Percentiles rank a stretch among this genome's conserved stretches.
phyloP scores from a whole-genome alignment of 1,140 invertebrate genomes.

The Bombus waltoni region DNA sequence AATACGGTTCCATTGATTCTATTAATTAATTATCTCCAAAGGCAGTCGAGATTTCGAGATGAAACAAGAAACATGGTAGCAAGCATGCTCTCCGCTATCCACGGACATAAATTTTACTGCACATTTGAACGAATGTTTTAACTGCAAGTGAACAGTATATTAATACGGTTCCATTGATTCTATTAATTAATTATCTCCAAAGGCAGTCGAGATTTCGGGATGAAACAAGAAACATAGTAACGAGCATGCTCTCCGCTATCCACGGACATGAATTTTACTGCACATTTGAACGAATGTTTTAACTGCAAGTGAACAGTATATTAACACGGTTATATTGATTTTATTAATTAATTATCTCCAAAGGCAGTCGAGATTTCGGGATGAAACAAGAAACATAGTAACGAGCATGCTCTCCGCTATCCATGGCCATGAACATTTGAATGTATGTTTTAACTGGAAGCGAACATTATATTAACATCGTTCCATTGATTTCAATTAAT shows the following conservation, averaged over 20 bases:
- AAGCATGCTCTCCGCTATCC: not conserved
- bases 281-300: not conserved
- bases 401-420: not conserved
- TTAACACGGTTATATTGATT: no score
- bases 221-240: not conserved
- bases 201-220: not conserved
- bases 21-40: not conserved
- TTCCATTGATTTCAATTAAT: not conserved
- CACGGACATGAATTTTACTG: accelerated
- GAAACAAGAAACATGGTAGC: not conserved
- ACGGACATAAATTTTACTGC: accelerated
- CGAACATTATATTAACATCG: not conserved
- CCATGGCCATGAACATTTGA: accelerated
- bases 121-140: not conserved
- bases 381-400: not conserved
- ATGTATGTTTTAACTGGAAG: not conserved
- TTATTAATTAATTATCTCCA: not conserved
- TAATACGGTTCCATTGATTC: no score
- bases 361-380: not conserved
- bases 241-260: not conserved
- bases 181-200: not conserved
- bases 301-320: not conserved
- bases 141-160: not conserved
- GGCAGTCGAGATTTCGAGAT: not conserved
- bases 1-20: no score